Evolutionary conservation across 2,888 invertebrate genomes (phyloP).

Genomic region (Drosophila subsilvestris): DNA sequence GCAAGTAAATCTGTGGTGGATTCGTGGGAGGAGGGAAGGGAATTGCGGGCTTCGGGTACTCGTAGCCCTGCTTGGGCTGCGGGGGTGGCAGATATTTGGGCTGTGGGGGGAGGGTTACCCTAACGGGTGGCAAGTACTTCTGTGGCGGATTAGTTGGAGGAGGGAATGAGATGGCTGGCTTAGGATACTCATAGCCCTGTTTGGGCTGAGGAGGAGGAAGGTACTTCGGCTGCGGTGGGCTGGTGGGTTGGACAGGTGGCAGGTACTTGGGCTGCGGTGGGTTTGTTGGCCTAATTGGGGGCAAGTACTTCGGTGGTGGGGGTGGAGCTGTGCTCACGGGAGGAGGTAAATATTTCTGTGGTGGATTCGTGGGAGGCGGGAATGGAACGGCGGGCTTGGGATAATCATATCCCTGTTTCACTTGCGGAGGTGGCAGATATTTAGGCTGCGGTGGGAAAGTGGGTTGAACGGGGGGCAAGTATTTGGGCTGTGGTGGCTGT

Average conservation of each 20-base stretch:
- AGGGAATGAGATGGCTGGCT: conserved; percentile 48
- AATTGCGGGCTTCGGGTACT: conserved; percentile 51
- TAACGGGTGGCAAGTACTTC: conserved; percentile 50
- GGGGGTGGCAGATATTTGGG: conserved; percentile 58
- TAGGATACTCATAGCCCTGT: conserved; percentile 52
- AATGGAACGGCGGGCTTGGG: conserved; percentile 53
- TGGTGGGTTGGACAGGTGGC: conserved; percentile 51
- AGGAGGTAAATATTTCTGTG: conserved; percentile 48
- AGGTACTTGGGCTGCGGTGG: conserved; percentile 59
- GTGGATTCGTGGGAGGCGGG: conserved; percentile 44
- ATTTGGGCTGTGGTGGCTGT: conserved; percentile 32
- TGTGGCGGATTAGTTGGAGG: conserved; percentile 42
- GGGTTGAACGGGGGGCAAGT: conserved; percentile 7
- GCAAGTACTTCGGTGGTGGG: conserved; percentile 40
- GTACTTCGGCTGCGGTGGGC: conserved; percentile 44
- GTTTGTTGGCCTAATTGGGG: conserved; percentile 27
- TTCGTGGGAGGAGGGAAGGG: conserved; percentile 46
- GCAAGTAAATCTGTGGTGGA: conserved; percentile 34
- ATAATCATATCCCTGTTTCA: conserved; percentile 38
- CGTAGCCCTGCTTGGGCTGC: conserved; percentile 38
- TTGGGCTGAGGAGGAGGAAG: conserved; percentile 50
- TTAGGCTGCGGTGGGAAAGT: conserved; percentile 21
- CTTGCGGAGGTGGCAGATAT: conserved; percentile 45
- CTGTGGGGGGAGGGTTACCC: conserved; percentile 44
- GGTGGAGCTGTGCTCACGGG: conserved; percentile 7